Base-by-base conservation (phyloP, 2,888 invertebrate genomes). In the Cetonia aurata region DNA sequence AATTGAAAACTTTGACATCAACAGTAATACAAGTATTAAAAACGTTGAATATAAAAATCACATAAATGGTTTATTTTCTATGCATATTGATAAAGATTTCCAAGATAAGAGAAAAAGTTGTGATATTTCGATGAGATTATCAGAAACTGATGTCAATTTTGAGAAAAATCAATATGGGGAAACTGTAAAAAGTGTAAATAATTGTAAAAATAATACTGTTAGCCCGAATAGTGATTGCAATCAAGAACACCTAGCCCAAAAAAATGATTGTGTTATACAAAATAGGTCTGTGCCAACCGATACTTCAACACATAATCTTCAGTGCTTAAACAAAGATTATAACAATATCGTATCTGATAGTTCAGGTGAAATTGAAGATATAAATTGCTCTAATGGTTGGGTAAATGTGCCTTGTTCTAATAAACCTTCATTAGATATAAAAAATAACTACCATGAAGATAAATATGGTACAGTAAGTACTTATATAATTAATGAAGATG, bases 31-130 rank as follows among this genome's bases (percentile, higher is more conserved):
- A 56, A 75, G 75, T 62, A 15, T 70, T 17, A 42, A 70, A 15
- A 19, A 55, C 25, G 13, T 68, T 19, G 44, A 70, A 50, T 53
- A 65, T 70, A 62, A 53, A 15, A 56, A 62, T 33, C 48, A 69
- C 33, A 41, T 68, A 59, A 68, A 59, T 50, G 68, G 37, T 37
- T 25, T 50, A 48, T 68, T 57, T 69, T 59, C 42, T 33, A 50
- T 17, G 52, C 67, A 48, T 71, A 59, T 72, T 48, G 55, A 74
- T 37, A 80, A 81, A 77, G 80, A 81, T 75, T 80, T 78, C 73
- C 79, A 78, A 75, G 80, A 81, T 72, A 79, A 76, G 72, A 75
- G 80, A 76, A 71, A 69, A 62, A 59, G 25, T 57, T 59, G 55
- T 71, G 67, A 67, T 59, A 48, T 60, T 52, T 41, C 65, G 31